phyloP scores from a whole-genome alignment of 2,113 vertebrate genomes.

The Fulmarus glacialis region DNA sequence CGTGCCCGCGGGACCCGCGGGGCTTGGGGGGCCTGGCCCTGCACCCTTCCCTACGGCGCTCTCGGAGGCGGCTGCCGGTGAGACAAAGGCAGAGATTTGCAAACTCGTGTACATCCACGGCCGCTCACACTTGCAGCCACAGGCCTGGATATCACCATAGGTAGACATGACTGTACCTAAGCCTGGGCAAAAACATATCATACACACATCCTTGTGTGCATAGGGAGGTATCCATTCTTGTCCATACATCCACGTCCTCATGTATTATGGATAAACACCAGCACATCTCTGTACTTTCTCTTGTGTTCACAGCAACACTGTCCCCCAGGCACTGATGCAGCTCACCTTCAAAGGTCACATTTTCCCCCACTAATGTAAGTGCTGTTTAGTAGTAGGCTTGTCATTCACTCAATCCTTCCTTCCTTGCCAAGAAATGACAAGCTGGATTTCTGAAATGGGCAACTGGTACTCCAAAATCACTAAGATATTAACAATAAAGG shows the following conservation, averaged over 20 bases:
- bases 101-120: rapidly evolving
- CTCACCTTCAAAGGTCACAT: not conserved
- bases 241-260: not conserved
- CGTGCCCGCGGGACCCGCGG: not conserved
- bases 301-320: not conserved
- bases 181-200: rapidly evolving
- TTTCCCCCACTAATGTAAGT: not conserved
- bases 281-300: not conserved
- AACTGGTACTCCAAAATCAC: not conserved
- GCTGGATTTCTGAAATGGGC: not conserved
- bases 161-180: rapidly evolving
- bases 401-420: not conserved
- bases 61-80: not conserved
- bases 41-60: not conserved
- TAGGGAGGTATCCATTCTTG: not conserved
- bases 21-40: rapidly evolving
- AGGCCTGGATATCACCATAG: not conserved
- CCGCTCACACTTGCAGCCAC: not conserved
- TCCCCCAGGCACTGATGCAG: not conserved
- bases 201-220: rapidly evolving
- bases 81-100: not conserved
- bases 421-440: not conserved
- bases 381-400: not conserved
- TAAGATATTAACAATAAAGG: not conserved
- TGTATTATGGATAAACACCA: not conserved